Base-by-base conservation (phyloP, 2,888 invertebrate genomes). In the Phalangium opilio region DNA sequence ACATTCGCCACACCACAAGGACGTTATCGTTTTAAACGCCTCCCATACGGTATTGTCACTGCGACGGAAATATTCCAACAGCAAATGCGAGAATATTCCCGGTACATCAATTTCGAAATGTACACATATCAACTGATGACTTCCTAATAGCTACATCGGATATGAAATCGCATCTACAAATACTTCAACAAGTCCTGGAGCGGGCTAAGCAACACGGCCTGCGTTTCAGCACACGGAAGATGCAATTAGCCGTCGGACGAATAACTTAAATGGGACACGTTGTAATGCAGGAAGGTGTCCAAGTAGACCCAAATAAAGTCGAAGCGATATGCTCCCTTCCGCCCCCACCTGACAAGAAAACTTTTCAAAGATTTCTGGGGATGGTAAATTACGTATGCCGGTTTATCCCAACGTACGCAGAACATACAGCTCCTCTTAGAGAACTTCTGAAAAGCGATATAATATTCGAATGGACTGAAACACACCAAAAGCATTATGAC, bases 321-420 rank as follows among this genome's bases (percentile, higher is more conserved):
- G 36, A 48, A 34, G 53, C 53, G 10, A 54, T 53, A 32, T 35
- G 38, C 11, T 17, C 33, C 12, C 40, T 42, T 12, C 47, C 47
- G n/a, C 18, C 8, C 3, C 48, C 43, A 12, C 34, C 21, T 2
- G 33, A 40, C 7, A 45, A 45, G 32, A 12, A 39, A 17, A 10
- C 12, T 1, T 21, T 45, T 10, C 14, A 39, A 12, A 11, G 47
- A n/a, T 51, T 45, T 19, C 32, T 51, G n/a, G 49, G 50, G 2
- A 20, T 48, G 1, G 7, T 52, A 3, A 47, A 52, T 17, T 48
- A 19, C 27, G 48, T 51, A 21, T 17, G 35, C 14, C 33, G 39
- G 12, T 51, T 40, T 32, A 18, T 51, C 17, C 43, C 44, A 21
- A 39, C 45, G 12, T 21, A 43, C 50, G 42, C 51, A 8, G 44